A percentile compares a stretch with the other conserved stretches of the same genome.
Evolutionary conservation across 1,140 invertebrate species (phyloP).

Genomic region (Brachionus calyciflorus): DNA sequence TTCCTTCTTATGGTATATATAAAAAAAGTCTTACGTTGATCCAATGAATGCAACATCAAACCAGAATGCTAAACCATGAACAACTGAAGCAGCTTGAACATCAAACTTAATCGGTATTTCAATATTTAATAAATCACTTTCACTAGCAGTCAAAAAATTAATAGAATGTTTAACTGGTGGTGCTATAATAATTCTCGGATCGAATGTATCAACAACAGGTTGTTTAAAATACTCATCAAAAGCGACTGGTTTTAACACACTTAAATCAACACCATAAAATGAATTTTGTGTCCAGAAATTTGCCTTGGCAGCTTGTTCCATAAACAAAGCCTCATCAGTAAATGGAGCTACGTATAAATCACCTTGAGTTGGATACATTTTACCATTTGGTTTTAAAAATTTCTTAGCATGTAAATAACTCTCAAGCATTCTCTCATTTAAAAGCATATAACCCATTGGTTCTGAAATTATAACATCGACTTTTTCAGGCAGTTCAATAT

Average conservation of each 20-base stretch:
- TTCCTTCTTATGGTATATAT: too few relatives aligned
- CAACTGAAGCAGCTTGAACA: conserved; percentile 83
- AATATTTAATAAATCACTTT: conserved; percentile 90
- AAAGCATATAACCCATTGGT: conserved; percentile 99
- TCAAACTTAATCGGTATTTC: conserved; percentile 91
- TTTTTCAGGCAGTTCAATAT: conserved; percentile 86
- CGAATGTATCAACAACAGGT: conserved; percentile 98
- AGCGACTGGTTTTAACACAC: conserved; percentile 80
- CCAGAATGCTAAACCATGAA: conserved; percentile 98
- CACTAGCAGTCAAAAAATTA: conserved; percentile 86
- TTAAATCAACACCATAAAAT: conserved; percentile 96
- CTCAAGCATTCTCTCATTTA: conserved; percentile 98
- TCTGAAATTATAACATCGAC: conserved; percentile 98
- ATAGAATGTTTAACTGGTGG: conserved; percentile 90
- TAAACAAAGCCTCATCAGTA: conserved; percentile 91
- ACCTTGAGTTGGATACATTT: conserved; percentile 93
- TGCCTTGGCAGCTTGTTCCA: conserved; percentile 96
- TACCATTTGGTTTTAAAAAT: conserved; percentile 85
- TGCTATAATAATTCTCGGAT: conserved; percentile 92
- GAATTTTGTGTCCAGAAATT: conserved; percentile 98
- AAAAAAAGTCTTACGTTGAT: conserved; percentile 63
- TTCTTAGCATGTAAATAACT: conserved; percentile 97
- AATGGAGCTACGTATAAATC: conserved; percentile 98
- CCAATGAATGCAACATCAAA: conserved; percentile 99
- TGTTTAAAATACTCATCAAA: conserved; percentile 97